Percentiles rank a stretch among this genome's conserved stretches.
Conservation (phyloP, 2,888 invertebrate species). For the Serrognathus titanus region DNA sequence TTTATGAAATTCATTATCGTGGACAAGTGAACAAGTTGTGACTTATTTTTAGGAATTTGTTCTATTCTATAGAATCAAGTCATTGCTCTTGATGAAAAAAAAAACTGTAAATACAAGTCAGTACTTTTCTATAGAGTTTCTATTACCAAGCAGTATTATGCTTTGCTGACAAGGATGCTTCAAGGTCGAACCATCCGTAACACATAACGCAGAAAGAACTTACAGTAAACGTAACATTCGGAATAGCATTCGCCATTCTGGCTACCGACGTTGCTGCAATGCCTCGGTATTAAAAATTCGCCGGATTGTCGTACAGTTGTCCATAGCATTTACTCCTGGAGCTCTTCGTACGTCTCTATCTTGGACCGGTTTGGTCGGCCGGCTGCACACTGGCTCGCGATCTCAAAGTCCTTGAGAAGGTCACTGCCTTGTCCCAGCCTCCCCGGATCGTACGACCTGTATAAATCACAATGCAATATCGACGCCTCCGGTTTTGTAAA, state of each 20-base stretch:
- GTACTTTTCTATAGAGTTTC: too few species aligned
- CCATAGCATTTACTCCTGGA: constrained; percentile 20
- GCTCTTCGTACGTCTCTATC: constrained; percentile 22
- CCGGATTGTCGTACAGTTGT: constrained; percentile 23
- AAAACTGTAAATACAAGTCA: too few species aligned
- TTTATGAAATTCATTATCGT: too few species aligned
- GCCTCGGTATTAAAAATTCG: constrained; percentile 21
- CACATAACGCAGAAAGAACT: neutral
- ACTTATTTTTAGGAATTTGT: too few species aligned
- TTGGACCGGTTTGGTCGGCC: constrained; percentile 26
- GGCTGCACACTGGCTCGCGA: constrained; percentile 26
- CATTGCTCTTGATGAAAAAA: too few species aligned
- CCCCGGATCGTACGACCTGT: constrained; percentile 31
- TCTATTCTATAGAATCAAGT: too few species aligned
- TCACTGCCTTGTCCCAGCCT: constrained; percentile 45
- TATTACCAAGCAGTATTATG: constrained; percentile 4
- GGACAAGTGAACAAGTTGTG: too few species aligned
- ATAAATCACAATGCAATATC: constrained; percentile 40
- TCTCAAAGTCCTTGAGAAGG: constrained; percentile 45
- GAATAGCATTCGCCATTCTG: constrained; percentile 17
- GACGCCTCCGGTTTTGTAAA: constrained; percentile 38
- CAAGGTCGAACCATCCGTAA: constrained; percentile 3
- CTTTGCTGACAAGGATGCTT: neutral
- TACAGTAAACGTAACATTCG: constrained; percentile 3
- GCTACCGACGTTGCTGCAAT: constrained; percentile 15